Evolutionary conservation across 2,888 invertebrate genomes (phyloP), one percentile per base, ranked within the genome.

Genomic region (Heliconius sara): DNA sequence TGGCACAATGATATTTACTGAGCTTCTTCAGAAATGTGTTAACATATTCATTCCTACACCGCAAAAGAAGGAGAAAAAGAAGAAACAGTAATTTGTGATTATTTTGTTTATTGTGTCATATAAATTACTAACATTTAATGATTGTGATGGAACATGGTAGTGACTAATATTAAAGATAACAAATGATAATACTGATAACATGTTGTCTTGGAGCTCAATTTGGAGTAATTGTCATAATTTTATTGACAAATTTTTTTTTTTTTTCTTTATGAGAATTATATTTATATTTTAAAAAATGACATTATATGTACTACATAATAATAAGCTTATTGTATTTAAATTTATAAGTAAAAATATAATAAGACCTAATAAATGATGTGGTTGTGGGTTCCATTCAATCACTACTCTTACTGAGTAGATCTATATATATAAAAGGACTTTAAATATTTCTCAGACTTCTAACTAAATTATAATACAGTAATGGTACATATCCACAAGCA

Each of bases 1-100:
- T 3, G 99, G 99, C 6, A 99, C 99, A 0, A 93, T 99, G 80
- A 96, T 99, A 86, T 99, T 99, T 89, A 98, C 98, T 0, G 98
- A 99, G 89, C 88, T 98, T 52, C 84, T 97, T 68, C 96, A 96
- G 87, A 96, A 95, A 86, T 90, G 92, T 19, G 84, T 95, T 0
- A 86, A 86, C 2, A 39, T 93, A 12, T 89, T 95, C 82, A 66
- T 94, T 71, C 93, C 94, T 2, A 83, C 83, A 43, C 89, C 83
- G 47, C 89, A 88, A 25, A 70, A 22, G 88, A 87, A 2, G 92
- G 89, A 89, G 16, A 88, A 87, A 2, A 92, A 94, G 84, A 93
- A 94, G 84, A 89, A 88, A 76, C 89, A 92, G 85, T 91, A 88
- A 83, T 75, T 78, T 79, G 39, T 77, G n/a, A 79, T 10, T 22